Base-by-base conservation (phyloP, 2,888 invertebrate species). In the Asteroscopus sphinx region DNA sequence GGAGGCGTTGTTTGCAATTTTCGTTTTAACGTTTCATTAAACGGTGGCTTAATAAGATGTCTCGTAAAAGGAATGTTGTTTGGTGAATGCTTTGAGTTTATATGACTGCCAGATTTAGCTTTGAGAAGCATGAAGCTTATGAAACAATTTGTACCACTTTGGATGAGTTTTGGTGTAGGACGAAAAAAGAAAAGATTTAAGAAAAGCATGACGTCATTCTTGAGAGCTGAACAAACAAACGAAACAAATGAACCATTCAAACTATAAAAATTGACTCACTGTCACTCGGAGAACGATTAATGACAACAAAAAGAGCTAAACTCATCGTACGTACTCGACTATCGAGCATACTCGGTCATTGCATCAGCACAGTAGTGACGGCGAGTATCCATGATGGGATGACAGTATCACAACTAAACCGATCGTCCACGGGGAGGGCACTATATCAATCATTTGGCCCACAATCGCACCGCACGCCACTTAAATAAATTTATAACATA, bases 401-500 rank as follows among this genome's bases (percentile, higher is more conserved):
- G 90, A 89, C 90, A 90, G 85, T 88, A 90, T 89, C 90, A 82
- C 82, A 80, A 79, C 82, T 80, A 79, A 85, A 81, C 88, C 86
- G 86, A 89, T 90, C 89, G 81, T 81, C 83, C 81, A 81, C 86
- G 77, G 84, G 74, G 83, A 86, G 87, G 85, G 83, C 89, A 89
- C 91, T 92, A 90, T 91, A 94, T 93, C 93, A 93, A 93, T 93
- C 93, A 93, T 82, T 76, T 81, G 77, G 77, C 83, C 83, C 67
- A 89, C 93, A 92, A 92, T 91, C 92, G 89, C 82, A 89, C 89
- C 88, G 89, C 90, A 85, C 75, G 89, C 91, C 93, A 93, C 93
- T 93, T 93, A 92, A 92, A 93, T 92, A 92, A 92, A 93, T 94
- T 94, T 93, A 93, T 92, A 93, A 92, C 93, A 91, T 92, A 93